A percentile compares a stretch with the other conserved stretches of the same genome.
Evolutionary conservation across 1,140 invertebrate genomes (phyloP).

Genomic region (Drosophila dunni): DNA sequence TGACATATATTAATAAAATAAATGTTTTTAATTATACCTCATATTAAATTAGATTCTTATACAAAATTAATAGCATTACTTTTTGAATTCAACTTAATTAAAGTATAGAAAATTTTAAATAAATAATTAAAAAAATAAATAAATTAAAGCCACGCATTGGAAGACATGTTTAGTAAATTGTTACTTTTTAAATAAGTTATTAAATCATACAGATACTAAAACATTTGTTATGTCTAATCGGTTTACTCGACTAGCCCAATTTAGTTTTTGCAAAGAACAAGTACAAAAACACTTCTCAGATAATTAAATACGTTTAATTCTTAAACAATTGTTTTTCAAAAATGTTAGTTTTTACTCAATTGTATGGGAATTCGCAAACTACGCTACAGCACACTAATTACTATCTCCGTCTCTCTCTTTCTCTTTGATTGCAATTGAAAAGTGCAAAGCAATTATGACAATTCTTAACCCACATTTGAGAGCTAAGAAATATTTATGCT

Average conservation of each 20-base stretch:
- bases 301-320: slow-evolving; percentile 1
- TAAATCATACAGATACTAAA: too few species aligned
- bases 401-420: slow-evolving; percentile 40
- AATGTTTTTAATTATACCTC: too few species aligned
- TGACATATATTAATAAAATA: too few species aligned
- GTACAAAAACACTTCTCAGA: slow-evolving; percentile 25
- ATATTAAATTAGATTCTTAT: too few species aligned
- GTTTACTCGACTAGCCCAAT: background rate
- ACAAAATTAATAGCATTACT: too few species aligned
- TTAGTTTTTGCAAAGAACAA: background rate
- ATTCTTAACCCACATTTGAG: slow-evolving; percentile 73
- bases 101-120: too few species aligned
- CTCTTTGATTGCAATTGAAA: slow-evolving; percentile 61
- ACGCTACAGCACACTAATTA: slow-evolving; percentile 27
- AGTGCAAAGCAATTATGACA: slow-evolving; percentile 71
- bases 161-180: too few species aligned
- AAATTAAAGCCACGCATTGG: too few species aligned
- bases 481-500: slow-evolving; percentile 58
- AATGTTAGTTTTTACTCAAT: slow-evolving; percentile 17
- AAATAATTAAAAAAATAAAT: too few species aligned
- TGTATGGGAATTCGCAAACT: slow-evolving; percentile 33
- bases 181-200: background rate
- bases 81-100: too few species aligned
- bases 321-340: slow-evolving; percentile 3
- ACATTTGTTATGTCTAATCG: background rate